These are phyloP conservation scores for Ormyrus rosae DNA, from an alignment of 2,888 invertebrate genomes.

Conservation along the genomic window DNA sequence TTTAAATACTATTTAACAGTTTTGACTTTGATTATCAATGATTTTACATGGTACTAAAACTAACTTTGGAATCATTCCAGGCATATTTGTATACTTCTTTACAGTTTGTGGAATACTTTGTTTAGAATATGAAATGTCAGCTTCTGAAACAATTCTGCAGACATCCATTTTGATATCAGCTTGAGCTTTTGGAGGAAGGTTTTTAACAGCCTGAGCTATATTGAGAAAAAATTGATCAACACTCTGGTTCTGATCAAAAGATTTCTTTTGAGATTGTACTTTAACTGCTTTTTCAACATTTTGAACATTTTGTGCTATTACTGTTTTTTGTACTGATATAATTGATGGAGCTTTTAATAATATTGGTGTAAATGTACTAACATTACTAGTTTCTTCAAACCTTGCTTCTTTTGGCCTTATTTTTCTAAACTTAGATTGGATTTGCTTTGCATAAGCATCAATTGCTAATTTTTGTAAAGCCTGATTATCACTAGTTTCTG, in stretches of 20 bases:
- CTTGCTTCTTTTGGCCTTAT: constrained; percentile 65
- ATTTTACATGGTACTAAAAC: constrained; percentile 72
- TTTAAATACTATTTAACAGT: no score
- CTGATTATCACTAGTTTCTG: constrained; percentile 32
- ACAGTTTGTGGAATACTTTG: constrained; percentile 59
- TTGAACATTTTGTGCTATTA: constrained; percentile 34
- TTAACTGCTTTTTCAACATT: constrained; percentile 55
- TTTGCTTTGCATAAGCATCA: constrained; percentile 66
- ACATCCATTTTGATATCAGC: constrained; percentile 72
- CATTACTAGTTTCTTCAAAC: constrained; percentile 37
- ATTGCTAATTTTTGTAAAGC: constrained; percentile 58
- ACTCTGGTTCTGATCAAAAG: constrained; percentile 62
- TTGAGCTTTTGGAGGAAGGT: constrained; percentile 69
- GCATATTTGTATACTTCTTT: constrained; percentile 65
- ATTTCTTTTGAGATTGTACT: constrained; percentile 11
- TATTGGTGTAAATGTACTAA: constrained; percentile 54
- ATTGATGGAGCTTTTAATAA: constrained; percentile 52
- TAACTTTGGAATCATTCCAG: constrained; percentile 71
- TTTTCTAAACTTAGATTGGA: constrained; percentile 70
- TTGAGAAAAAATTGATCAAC: constrained; percentile 71
- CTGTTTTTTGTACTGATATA: constrained; percentile 19
- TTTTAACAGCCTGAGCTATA: constrained; percentile 70
- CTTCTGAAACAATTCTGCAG: constrained; percentile 70
- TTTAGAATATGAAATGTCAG: constrained; percentile 65
- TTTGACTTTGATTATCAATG: constrained; percentile 66